These are phyloP conservation scores for Heliconius congener DNA, from an alignment of 1,140 invertebrate species.

Conservation along the genomic window DNA sequence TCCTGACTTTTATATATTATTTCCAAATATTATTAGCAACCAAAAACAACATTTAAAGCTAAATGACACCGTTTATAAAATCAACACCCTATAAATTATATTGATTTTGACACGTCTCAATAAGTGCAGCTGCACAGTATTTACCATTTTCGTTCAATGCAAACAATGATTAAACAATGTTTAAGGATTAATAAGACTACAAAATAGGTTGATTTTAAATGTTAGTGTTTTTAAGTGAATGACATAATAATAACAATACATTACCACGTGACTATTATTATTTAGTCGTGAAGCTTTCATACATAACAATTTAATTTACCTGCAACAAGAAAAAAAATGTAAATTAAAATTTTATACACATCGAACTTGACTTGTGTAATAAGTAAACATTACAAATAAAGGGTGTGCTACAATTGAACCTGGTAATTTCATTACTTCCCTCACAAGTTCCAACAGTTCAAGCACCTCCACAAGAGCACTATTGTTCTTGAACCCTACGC, in stretches of 20 bases:
- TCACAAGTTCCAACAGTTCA: slow-evolving; percentile 49
- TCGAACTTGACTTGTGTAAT: background rate
- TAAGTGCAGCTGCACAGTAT: slow-evolving; percentile 20
- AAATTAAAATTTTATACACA: background rate
- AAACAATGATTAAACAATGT: background rate
- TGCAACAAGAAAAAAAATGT: slow-evolving; percentile 21
- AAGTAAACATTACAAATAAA: background rate
- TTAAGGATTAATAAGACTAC: background rate
- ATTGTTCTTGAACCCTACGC: slow-evolving; percentile 46
- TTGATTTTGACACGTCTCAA: background rate
- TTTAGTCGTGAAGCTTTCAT: background rate
- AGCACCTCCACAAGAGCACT: slow-evolving; percentile 48
- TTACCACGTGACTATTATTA: background rate
- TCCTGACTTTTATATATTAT: background rate
- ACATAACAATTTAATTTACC: background rate
- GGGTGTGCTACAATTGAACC: background rate
- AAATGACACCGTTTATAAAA: background rate
- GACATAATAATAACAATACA: background rate
- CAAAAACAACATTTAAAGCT: background rate
- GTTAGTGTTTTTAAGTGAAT: background rate
- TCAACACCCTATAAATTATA: background rate
- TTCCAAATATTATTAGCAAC: background rate
- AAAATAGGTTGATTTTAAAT: too few species aligned
- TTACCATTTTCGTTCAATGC: background rate
- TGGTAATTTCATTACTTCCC: slow-evolving; percentile 16